Evolutionary conservation across 2,113 vertebrate species (phyloP).

Genomic region (Protobothrops flavoviridis): DNA sequence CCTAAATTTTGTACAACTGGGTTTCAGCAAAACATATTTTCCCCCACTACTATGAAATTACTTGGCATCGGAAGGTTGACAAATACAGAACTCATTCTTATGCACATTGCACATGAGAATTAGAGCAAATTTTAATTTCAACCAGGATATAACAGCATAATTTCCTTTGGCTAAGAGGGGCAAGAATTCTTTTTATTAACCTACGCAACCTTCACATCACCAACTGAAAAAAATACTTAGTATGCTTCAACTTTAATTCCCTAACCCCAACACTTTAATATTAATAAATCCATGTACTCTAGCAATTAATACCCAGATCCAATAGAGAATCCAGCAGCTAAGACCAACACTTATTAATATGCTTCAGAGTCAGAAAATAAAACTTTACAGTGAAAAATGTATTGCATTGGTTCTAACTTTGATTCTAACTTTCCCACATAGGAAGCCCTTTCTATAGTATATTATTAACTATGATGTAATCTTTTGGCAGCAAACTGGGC

Average conservation of each 20-base stretch:
- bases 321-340: not conserved
- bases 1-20: not conserved
- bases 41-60: not conserved
- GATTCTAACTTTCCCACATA: not conserved
- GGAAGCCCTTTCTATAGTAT: not conserved
- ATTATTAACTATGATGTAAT: not conserved
- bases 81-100: not conserved
- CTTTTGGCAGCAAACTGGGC: not conserved
- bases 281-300: not conserved
- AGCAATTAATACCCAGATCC: constrained; percentile 5
- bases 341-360: constrained; percentile 1
- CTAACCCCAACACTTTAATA: not conserved
- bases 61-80: not conserved
- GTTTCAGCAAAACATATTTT: not conserved
- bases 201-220: not conserved
- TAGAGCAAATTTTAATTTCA: not conserved
- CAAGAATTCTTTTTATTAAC: not conserved
- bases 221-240: not conserved
- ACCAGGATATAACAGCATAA: not conserved
- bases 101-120: not conserved
- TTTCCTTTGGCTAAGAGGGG: not conserved
- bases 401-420: not conserved
- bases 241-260: not conserved
- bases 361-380: not conserved
- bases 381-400: not conserved